Conservation (phyloP, 2,888 invertebrate genomes). For the Xanthia togata region DNA sequence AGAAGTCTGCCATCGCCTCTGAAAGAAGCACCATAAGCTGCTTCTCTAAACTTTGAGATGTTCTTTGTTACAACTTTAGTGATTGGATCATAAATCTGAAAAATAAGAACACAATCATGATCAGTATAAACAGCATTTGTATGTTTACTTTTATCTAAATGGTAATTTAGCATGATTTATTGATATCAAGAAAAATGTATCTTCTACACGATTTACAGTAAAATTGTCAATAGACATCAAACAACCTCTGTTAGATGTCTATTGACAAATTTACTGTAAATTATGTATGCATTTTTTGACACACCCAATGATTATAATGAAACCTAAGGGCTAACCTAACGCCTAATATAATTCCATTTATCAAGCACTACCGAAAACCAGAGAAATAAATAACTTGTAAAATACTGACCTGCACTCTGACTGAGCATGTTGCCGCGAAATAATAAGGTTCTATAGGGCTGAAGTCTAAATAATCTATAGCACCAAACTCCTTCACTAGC, state of each 20-base stretch:
- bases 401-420: conserved; percentile 92
- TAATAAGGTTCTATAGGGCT: conserved; percentile 96
- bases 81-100: conserved; percentile 95
- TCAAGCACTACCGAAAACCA: neutral
- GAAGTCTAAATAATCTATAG: conserved; percentile 97
- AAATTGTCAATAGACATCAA: neutral
- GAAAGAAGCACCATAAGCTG: conserved; percentile 96
- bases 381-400: neutral
- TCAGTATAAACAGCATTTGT: neutral
- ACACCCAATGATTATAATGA: neutral
- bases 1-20: conserved; percentile 95
- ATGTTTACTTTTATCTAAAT: neutral
- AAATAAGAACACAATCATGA: conserved; percentile 40
- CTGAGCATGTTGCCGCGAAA: conserved; percentile 98
- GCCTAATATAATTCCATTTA: neutral
- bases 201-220: neutral
- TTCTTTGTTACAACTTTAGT: conserved; percentile 95
- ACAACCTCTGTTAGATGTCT: no score
- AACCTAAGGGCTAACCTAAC: neutral
- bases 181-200: neutral
- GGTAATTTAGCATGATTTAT: neutral
- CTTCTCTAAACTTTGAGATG: conserved; percentile 95
- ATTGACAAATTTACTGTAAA: no score
- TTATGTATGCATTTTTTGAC: no score
- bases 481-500: conserved; percentile 97